Percentiles rank a stretch among this genome's conserved stretches.
Evolutionary conservation across 1,140 invertebrate species (phyloP).

Genomic region (Ptiloglossa arizonensis): DNA sequence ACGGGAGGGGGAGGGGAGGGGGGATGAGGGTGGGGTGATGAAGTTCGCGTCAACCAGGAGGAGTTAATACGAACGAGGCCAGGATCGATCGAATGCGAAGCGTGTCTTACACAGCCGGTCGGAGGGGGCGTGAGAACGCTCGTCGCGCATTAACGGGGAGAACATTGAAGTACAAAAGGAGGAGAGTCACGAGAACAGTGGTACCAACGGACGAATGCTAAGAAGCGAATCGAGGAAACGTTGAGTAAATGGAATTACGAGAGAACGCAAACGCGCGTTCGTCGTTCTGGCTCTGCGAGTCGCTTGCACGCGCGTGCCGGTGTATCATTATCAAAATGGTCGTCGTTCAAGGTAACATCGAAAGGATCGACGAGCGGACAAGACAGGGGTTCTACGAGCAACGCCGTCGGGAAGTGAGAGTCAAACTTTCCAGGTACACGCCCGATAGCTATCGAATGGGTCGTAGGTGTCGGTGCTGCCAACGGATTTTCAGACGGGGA

Average conservation of each 20-base stretch:
- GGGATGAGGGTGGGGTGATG: not conserved
- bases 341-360: conserved; percentile 46
- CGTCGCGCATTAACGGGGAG: conserved; percentile 2
- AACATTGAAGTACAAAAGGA: conserved; percentile 52
- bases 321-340: conserved; percentile 37
- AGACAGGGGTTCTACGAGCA: conserved; percentile 67
- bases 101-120: conserved; percentile 11
- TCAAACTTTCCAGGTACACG: conserved; percentile 37
- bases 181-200: not conserved
- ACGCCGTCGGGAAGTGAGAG: conserved; percentile 72
- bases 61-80: not conserved
- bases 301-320: conserved; percentile 60
- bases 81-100: not conserved
- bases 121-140: conserved; percentile 7
- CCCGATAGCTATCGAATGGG: conserved; percentile 25
- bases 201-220: not conserved
- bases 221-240: too few relatives aligned
- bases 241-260: not conserved
- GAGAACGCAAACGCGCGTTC: conserved; percentile 18
- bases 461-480: conserved; percentile 37
- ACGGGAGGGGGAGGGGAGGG: conserved; percentile 26
- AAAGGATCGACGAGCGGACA: conserved; percentile 50
- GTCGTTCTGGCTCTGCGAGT: conserved; percentile 62
- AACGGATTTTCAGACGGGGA: conserved; percentile 1
- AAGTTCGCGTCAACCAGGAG: conserved; percentile 22